Conservation (phyloP, 2,113 vertebrate genomes). For the Carassius carassius region DNA sequence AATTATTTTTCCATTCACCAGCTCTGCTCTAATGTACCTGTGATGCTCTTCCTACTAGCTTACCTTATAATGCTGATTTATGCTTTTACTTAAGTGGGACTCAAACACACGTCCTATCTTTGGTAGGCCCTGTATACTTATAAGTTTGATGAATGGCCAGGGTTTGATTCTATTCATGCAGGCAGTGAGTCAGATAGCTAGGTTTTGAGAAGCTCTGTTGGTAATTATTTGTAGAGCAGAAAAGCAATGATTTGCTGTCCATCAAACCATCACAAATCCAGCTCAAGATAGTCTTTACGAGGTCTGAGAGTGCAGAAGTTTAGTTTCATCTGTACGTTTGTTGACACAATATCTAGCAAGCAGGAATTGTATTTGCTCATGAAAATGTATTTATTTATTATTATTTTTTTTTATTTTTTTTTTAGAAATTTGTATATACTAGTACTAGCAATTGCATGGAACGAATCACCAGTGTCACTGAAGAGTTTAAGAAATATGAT, state of each 20-base stretch:
- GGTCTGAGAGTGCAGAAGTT: too few species aligned
- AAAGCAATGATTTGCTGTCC: background rate
- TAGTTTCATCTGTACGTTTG: too few species aligned
- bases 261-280: background rate
- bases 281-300: background rate
- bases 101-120: background rate
- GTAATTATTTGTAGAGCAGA: background rate
- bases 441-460: too few species aligned
- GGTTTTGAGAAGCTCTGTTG: background rate
- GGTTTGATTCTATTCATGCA: background rate
- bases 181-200: background rate
- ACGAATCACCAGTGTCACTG: too few species aligned
- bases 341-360: too few species aligned
- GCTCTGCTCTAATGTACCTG: conserved; percentile 54
- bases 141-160: background rate
- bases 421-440: too few species aligned
- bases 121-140: too few species aligned
- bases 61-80: conserved; percentile 8
- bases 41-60: background rate
- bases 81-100: background rate
- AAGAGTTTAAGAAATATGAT: too few species aligned
- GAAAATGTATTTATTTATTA: too few species aligned
- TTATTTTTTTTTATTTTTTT: too few species aligned
- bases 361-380: too few species aligned
- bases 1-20: conserved; percentile 71